Percentiles rank a stretch among this genome's conserved stretches.
Evolutionary conservation across 2,113 vertebrate genomes (phyloP).

Genomic region (Callithrix jacchus): DNA sequence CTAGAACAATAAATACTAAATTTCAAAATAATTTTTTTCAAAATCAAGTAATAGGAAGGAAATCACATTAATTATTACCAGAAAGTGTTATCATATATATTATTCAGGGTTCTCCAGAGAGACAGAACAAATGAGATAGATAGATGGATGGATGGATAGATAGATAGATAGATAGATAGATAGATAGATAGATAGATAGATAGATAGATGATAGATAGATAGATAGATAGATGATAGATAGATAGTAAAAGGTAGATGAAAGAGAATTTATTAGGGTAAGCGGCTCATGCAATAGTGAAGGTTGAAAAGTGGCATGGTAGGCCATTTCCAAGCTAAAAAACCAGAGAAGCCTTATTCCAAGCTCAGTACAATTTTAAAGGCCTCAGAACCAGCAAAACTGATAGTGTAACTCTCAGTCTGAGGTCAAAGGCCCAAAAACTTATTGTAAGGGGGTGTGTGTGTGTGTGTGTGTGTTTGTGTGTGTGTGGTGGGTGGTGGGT

Average conservation of each 20-base stretch:
- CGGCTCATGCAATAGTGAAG: background rate
- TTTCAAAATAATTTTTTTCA: background rate
- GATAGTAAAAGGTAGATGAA: background rate
- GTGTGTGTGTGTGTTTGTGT: too few species aligned
- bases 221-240: background rate
- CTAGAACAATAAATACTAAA: background rate
- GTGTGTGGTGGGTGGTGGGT: too few species aligned
- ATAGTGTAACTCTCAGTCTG: background rate
- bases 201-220: background rate
- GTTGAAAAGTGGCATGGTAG: too few species aligned
- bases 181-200: background rate
- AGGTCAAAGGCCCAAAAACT: background rate
- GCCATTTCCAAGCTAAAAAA: too few species aligned
- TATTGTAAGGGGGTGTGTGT: too few species aligned
- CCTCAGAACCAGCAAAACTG: background rate
- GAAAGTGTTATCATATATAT: background rate
- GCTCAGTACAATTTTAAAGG: background rate
- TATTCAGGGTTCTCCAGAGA: background rate
- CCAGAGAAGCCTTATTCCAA: background rate
- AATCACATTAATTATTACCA: background rate
- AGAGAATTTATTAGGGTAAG: background rate
- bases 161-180: background rate
- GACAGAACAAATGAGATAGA: background rate
- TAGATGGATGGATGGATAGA: background rate
- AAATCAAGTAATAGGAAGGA: background rate